Evolutionary conservation across 2,797 vertebrate genomes (phyloP), one percentile per base, ranked within the genome.

Genomic region (Thaleichthys pacificus): DNA sequence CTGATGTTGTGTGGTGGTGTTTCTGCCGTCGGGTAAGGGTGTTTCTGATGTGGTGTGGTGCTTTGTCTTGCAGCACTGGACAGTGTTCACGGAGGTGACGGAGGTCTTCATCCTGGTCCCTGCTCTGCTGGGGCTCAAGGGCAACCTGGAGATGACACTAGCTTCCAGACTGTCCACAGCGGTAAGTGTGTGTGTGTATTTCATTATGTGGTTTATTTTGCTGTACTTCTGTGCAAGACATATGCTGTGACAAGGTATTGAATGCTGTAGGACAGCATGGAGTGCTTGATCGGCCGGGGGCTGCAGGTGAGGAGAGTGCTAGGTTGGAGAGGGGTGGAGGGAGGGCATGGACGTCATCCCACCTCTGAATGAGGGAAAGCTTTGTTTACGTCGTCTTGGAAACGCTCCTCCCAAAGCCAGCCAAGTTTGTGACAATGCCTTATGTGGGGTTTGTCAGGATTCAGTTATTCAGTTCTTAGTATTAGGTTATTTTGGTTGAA

Each of bases 61-160:
- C 3, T 51, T 51, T 6, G n/a, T 42, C 30, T 83, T 82, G 64
- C 92, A 99, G 98, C 97, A 99, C 88, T 99, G 97, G 98, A 94
- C 94, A 0, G 97, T 99, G 83, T 99, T 99, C 81, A 96, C 93
- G 1, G 92, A 96, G 35, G 96, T 99, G 86, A 97, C 95, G 0
- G 97, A 99, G 89, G 95, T 99, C 26, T 99, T 99, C 80, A 99
- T 99, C 89, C 86, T 99, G 62, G 98, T 99, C 17, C 98, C 98
- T 35, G 98, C 97, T 0, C 88, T 99, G 26, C 93, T 99, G 81
- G 98, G 98, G 0, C 94, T 99, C 61, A 99, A 99, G 89, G 98
- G 98, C 54, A 99, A 99, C 93, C 92, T 99, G 78, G 98, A 99
- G 90, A 99, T 99, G 98, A 99, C 98, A 0, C 88, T 99, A 86